Evolutionary conservation across 1,140 invertebrate genomes (phyloP), one percentile per base, ranked within the genome.

Genomic region (Choristoneura fumiferana): DNA sequence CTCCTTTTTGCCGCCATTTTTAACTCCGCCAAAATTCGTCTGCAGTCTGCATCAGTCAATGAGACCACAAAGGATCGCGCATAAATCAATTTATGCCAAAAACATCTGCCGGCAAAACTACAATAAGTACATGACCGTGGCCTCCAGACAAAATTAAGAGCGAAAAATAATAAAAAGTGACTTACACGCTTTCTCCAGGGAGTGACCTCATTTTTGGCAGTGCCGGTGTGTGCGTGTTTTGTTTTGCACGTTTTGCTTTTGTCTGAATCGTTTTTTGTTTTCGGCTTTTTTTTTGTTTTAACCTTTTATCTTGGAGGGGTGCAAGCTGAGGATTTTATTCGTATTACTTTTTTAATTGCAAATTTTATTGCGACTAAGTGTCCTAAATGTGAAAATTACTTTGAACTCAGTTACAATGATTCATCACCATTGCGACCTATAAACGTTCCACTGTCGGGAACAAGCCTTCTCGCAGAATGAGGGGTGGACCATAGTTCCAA

Each of bases 111-210:
- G 29, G 15, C 34, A 34, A 55, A 17, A 63, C 54, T 62, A 77
- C 74, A 79, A 77, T 76, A 68, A 67, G 67, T 65, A 58, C 59
- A 58, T 76, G 73, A 74, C 73, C 73, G 65, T 66, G 72, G 71
- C 72, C 78, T 75, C 78, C 68, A 81, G 76, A 81, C 76, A 70
- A 78, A 78, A 78, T 71, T 73, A 76, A 78, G 69, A 63, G 58
- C 65, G 63, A 76, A 75, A 63, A 63, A 58, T 62, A 65, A 67
- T 71, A 76, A 76, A 73, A 72, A 58, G 58, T 57, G 49, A 53
- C 60, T 34, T 57, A 37, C 17, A 66, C 73, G 70, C 74, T 61
- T 64, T 61, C 75, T 60, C n/a, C 33, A 4, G 43, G n/a, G 12
- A 10, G 15, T 45, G 43, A 4, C 38, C 29, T 43, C 58, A 36